A percentile compares a stretch with the other conserved stretches of the same genome.
Conservation (phyloP, 2,113 vertebrate species). For the Sturnus vulgaris region DNA sequence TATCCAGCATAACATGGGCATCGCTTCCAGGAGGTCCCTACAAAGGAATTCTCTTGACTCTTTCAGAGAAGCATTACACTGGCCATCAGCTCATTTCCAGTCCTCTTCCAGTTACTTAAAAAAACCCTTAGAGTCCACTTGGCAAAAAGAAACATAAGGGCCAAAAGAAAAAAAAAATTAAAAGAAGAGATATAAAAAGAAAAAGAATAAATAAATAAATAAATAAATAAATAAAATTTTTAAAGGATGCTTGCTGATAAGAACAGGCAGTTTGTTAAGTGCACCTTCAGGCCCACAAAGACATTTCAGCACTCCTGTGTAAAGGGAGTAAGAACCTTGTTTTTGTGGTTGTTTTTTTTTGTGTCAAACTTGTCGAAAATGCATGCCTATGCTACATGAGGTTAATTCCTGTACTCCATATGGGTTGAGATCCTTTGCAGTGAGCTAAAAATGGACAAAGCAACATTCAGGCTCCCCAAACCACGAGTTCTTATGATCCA, state of each 20-base stretch:
- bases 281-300: slow-evolving; percentile 78
- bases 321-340: slow-evolving; percentile 12
- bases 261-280: slow-evolving; percentile 68
- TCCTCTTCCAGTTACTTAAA: slow-evolving; percentile 13
- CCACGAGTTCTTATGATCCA: not conserved
- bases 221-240: not conserved
- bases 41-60: not conserved
- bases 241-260: not conserved
- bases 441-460: slow-evolving; percentile 56
- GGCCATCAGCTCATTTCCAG: slow-evolving; percentile 2
- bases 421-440: slow-evolving; percentile 11
- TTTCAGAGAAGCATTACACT: not conserved
- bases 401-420: slow-evolving; percentile 35
- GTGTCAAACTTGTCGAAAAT: slow-evolving; percentile 2
- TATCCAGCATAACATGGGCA: not conserved
- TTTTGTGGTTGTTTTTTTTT: not conserved
- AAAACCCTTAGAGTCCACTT: not conserved
- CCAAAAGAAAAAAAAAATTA: not conserved
- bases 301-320: slow-evolving; percentile 67
- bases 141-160: not conserved
- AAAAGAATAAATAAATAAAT: accelerated
- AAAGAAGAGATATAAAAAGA: no score
- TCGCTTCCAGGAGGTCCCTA: not conserved
- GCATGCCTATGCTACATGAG: slow-evolving; percentile 68
- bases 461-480: slow-evolving; percentile 30